Evolutionary conservation across 2,797 vertebrate species (phyloP).

Genomic region (Yasuhikotakia modesta): DNA sequence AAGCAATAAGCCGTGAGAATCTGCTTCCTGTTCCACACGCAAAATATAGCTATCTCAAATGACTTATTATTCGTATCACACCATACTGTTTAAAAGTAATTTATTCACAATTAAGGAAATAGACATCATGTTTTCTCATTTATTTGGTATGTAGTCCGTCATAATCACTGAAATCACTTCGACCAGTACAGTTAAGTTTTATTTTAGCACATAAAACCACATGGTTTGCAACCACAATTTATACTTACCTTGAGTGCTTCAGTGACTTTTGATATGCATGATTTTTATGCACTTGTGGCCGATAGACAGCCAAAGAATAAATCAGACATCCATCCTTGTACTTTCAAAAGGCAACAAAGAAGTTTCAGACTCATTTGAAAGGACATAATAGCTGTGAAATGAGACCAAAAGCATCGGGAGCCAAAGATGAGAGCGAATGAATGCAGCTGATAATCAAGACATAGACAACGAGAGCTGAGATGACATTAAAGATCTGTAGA

Average conservation of each 20-base stretch:
- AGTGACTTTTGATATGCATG: constrained; percentile 10
- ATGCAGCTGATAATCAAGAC: constrained; percentile 2
- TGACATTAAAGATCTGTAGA: constrained; percentile 7
- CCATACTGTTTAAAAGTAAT: no score
- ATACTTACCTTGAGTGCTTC: constrained; percentile 25
- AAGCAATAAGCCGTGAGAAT: no score
- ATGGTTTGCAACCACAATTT: constrained; percentile 13
- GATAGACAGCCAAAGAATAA: neutral
- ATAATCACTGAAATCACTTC: constrained; percentile 16
- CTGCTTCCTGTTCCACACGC: no score
- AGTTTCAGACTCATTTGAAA: constrained; percentile 42
- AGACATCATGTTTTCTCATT: neutral
- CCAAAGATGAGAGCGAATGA: constrained; percentile 45
- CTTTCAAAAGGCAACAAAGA: constrained; percentile 59
- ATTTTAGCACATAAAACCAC: constrained; percentile 22
- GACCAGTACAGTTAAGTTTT: constrained; percentile 33
- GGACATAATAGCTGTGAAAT: constrained; percentile 53
- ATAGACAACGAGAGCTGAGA: constrained; percentile 13
- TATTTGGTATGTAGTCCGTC: neutral
- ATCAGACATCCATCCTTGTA: constrained; percentile 41
- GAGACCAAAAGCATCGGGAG: neutral
- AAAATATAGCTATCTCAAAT: no score
- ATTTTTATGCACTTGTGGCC: neutral
- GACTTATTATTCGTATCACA: no score
- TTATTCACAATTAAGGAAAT: no score